phyloP scores from a whole-genome alignment of 53 echinoderm and acorn worm genomes.

The Paracentrotus lividus region DNA sequence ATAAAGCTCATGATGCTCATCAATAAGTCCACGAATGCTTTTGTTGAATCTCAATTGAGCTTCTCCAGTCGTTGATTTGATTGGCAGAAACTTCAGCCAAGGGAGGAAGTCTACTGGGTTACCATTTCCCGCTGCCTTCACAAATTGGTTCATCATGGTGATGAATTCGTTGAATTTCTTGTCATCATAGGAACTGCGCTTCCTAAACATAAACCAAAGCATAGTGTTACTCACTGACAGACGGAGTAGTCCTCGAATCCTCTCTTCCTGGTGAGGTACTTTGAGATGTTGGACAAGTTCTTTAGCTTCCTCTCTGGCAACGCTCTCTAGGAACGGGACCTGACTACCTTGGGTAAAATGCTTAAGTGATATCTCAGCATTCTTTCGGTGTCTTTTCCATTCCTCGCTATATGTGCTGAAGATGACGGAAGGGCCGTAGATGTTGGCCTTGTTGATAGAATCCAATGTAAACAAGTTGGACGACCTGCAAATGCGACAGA shows the following conservation, averaged over 20 bases:
- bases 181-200: constrained; percentile 73
- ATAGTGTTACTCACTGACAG: constrained; percentile 82
- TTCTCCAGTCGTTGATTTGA: constrained; percentile 34
- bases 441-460: not conserved
- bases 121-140: constrained; percentile 74
- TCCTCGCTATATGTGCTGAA: constrained; percentile 77
- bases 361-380: constrained; percentile 73
- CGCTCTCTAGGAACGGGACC: constrained; percentile 66
- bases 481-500: constrained; percentile 82
- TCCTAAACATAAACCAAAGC: constrained; percentile 78
- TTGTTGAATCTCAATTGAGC: constrained; percentile 56
- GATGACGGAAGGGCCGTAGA: constrained; percentile 60
- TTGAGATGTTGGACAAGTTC: not conserved
- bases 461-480: constrained; percentile 73
- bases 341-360: constrained; percentile 85
- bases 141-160: constrained; percentile 68
- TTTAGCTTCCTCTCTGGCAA: constrained; percentile 75
- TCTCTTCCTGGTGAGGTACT: constrained; percentile 69
- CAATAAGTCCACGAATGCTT: too few relatives aligned
- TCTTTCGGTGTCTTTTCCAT: constrained; percentile 84
- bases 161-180: constrained; percentile 69
- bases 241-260: constrained; percentile 77
- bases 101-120: constrained; percentile 89
- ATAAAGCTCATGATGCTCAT: constrained; percentile 74
- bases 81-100: constrained; percentile 72